Evolutionary conservation across 2,113 vertebrate species (phyloP), one percentile per base, ranked within the genome.

Genomic region (Paramisgurnus dabryanus): DNA sequence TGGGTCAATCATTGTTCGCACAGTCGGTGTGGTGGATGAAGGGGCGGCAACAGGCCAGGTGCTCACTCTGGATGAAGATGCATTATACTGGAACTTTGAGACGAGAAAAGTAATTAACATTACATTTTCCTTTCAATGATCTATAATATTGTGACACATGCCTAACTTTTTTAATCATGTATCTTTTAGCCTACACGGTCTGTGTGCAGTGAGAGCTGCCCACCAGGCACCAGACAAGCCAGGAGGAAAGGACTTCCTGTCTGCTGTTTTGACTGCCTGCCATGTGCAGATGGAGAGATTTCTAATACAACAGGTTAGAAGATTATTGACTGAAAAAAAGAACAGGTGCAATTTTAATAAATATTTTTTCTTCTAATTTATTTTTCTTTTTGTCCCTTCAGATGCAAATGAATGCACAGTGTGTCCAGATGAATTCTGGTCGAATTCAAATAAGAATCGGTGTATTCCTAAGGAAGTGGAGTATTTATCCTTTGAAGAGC

Each of bases 181-280:
- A 13, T 17, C 50, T 10, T 45, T 68, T 39, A 94, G 94, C 84
- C 86, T 4, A 92, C 91, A 0, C 73, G 53, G 2, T 94, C 91
- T 5, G 86, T 93, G 18, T 94, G 93, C 70, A 93, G 92, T 55
- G 86, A 93, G 17, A 85, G 87, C 43, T 94, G 94, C 66, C 86
- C 74, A 57, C 89, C 91, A 15, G 93, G 93, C 10, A 93, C 90
- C 8, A 76, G 86, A 45, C 91, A 89, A 76, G 91, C 90, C 34
- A 89, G 88, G 80, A 88, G 73, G 34, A 92, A 93, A 2, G 90
- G 92, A 5, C 76, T 94, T 61, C 91, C 92, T 0, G 73, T 84
- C 22, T 94, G 92, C 72, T 94, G 93, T 83, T 95, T 93, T 74
- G 90, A 95, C 67, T 94, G 92, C 61, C 87, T 95, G n/a, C 88